Evolutionary conservation across 2,113 vertebrate genomes (phyloP).

Genomic region (Macquaria australasica): DNA sequence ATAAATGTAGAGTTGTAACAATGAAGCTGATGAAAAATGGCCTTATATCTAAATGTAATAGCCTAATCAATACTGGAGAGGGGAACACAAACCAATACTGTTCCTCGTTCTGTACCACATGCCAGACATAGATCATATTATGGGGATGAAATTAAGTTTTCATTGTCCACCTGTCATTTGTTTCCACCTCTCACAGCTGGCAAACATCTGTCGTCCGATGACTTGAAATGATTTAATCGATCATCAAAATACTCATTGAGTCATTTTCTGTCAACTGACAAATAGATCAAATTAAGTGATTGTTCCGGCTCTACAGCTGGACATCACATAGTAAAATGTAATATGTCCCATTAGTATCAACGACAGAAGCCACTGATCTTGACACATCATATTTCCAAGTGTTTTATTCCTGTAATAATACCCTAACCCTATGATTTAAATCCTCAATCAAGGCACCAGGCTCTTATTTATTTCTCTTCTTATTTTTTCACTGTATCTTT

Average conservation of each 20-base stretch:
- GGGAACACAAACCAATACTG: background rate
- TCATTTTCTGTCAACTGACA: background rate
- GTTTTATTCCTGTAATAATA: background rate
- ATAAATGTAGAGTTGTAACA: background rate
- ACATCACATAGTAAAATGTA: background rate
- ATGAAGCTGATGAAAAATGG: background rate
- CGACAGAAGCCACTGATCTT: background rate
- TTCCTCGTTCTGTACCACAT: background rate
- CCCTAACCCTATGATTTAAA: background rate
- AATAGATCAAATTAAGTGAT: background rate
- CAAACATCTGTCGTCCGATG: slow-evolving; percentile 6
- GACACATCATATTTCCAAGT: background rate
- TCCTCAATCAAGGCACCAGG: background rate
- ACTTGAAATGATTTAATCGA: background rate
- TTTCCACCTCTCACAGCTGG: slow-evolving; percentile 31
- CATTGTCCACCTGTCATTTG: slow-evolving; percentile 4
- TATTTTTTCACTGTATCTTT: no score
- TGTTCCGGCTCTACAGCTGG: no score
- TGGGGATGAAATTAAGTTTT: background rate
- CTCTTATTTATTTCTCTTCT: no score
- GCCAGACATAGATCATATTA: background rate
- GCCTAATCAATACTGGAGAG: slow-evolving; percentile 6
- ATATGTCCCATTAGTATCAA: background rate
- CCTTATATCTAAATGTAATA: background rate
- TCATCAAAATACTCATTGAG: background rate